Base-by-base conservation (phyloP, 2,797 vertebrate genomes). In the Sparus aurata region DNA sequence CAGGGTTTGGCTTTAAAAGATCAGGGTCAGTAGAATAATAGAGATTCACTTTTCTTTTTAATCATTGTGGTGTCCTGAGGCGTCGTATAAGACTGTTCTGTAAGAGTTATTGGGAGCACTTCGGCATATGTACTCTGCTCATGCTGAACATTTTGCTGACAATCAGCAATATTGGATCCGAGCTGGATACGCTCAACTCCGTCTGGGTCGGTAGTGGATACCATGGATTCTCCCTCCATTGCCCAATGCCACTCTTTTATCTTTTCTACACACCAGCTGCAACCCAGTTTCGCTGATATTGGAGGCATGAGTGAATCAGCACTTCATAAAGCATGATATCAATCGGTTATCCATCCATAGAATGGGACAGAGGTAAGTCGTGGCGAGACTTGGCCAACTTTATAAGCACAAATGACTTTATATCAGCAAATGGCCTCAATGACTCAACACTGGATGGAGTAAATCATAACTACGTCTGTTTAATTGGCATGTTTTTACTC, bases 91-190 rank as follows among this genome's bases (percentile, higher is more conserved):
- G 73, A 66, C 80, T 69, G 45, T 64, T 84, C 70, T 65, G 60
- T 65, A 67, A 85, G 81, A 87, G 49, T 80, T 86, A 88, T 87
- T 82, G 71, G 65, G 57, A 69, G 69, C 9, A 25, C 82, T 84
- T 85, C 74, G 69, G 80, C 92, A 88, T 84, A 92, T 86, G 80
- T 73, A 80, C 82, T 83, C 73, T 46, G 64, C 75, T 80, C 46
- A 34, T 73, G 78, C 85, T 82, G 69, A 80, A 73, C 81, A 66
- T 91, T 92, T 85, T 0, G 75, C 85, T 88, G 86, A 91, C 77
- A 82, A 73, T 93, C 90, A 91, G 92, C 90, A 92, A 52, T 90
- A 89, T 88, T 80, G 89, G 85, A 90, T 81, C 86, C 62, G 73
- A 17, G 59, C 68, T 85, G 79, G 73, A 89, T 77, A 85, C 69